Conservation (phyloP, 2,888 invertebrate genomes). For the Eugnorisma glareosa region DNA sequence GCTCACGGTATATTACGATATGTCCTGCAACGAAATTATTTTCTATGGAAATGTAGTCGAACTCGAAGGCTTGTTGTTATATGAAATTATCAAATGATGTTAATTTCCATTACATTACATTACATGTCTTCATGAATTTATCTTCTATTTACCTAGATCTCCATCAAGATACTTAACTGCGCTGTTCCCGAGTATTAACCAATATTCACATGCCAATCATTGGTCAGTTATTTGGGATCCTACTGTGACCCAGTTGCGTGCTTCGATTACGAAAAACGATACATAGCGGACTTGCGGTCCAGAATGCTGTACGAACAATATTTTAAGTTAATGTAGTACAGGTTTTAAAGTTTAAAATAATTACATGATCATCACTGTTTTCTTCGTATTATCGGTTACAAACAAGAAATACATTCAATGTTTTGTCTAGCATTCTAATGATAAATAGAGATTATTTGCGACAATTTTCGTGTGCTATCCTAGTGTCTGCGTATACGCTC, state of each 20-base stretch:
- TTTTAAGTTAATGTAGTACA: background rate
- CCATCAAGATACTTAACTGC: background rate
- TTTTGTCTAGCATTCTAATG: constrained; percentile 53
- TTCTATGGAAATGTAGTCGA: constrained; percentile 17
- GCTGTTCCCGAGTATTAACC: constrained; percentile 20
- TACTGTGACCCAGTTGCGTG: constrained; percentile 55
- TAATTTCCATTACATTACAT: background rate
- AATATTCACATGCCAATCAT: constrained; percentile 45
- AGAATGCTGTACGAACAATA: constrained; percentile 10
- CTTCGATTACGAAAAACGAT: constrained; percentile 53
- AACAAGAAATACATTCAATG: constrained; percentile 20
- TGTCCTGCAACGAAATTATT: constrained; percentile 22
- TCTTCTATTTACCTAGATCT: background rate
- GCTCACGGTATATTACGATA: constrained; percentile 2
- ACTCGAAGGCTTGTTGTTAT: background rate
- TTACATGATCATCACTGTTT: background rate
- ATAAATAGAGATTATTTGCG: constrained; percentile 42
- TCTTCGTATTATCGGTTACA: background rate
- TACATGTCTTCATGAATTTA: background rate
- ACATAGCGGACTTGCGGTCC: constrained; percentile 11
- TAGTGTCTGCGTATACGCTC: constrained; percentile 74
- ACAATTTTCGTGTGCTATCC: constrained; percentile 54
- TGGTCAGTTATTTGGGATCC: constrained; percentile 57
- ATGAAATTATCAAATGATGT: background rate
- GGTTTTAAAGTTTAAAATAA: background rate